Percentiles rank a stretch among this genome's conserved stretches.
These are phyloP conservation scores for Erpetoichthys calabaricus DNA, from an alignment of 2,797 vertebrate genomes.

Conservation along the genomic window DNA sequence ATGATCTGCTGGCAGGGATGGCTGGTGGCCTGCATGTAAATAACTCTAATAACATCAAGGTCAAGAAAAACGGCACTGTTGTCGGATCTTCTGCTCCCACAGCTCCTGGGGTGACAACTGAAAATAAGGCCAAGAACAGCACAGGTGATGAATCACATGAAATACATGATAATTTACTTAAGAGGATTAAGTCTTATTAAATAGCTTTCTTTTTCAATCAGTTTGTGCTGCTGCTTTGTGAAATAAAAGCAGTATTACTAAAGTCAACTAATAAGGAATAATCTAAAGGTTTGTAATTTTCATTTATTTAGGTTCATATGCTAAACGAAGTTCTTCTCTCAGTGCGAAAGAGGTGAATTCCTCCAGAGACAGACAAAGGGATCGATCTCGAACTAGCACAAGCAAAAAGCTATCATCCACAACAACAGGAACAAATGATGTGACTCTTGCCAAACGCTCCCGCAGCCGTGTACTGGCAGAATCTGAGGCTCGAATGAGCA, in stretches of 20 bases:
- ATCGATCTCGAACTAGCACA: slow-evolving; percentile 59
- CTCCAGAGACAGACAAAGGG: slow-evolving; percentile 67
- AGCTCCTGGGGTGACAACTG: slow-evolving; percentile 39
- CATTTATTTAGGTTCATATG: slow-evolving; percentile 36
- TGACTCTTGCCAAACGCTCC: slow-evolving; percentile 58
- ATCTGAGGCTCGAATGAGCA: slow-evolving; percentile 74
- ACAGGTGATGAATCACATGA: slow-evolving; percentile 37
- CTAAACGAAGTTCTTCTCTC: slow-evolving; percentile 61
- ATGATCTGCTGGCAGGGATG: slow-evolving; percentile 82
- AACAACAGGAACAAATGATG: slow-evolving; percentile 21
- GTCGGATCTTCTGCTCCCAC: slow-evolving; percentile 32
- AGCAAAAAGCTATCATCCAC: slow-evolving; percentile 62
- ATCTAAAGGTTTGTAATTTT: slow-evolving; percentile 10
- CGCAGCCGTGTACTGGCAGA: slow-evolving; percentile 57
- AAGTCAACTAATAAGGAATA: neutral
- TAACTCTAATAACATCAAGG: slow-evolving; percentile 55
- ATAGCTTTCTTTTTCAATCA: too few species aligned
- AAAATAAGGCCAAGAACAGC: slow-evolving; percentile 59
- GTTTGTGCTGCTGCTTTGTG: neutral
- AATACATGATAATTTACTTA: slow-evolving; percentile 13
- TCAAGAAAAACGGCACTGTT: slow-evolving; percentile 58
- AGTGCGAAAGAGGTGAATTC: slow-evolving; percentile 70
- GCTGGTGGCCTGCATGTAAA: slow-evolving; percentile 59
- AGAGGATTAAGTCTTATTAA: neutral
- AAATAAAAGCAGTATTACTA: slow-evolving; percentile 5